A percentile compares a stretch with the other conserved stretches of the same genome.
Conservation (phyloP, 2,797 vertebrate species). For the Phrynocephalus forsythii region DNA sequence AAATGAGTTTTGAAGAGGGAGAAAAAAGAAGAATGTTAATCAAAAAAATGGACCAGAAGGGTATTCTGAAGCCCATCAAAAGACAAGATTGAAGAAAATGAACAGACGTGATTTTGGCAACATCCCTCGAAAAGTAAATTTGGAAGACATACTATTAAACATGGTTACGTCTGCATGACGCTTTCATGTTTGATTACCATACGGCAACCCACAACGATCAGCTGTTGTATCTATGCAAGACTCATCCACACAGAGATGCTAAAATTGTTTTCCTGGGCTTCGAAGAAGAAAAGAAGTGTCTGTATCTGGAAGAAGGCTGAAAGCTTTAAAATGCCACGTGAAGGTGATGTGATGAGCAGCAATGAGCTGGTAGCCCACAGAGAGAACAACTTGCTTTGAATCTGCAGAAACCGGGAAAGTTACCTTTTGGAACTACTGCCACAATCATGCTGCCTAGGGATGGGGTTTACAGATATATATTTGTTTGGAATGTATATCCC, state of each 20-base stretch:
- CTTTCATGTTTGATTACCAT: conserved; percentile 8
- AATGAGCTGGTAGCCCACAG: background rate
- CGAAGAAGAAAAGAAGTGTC: background rate
- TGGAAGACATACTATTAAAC: background rate
- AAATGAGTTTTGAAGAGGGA: background rate
- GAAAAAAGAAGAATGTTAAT: background rate
- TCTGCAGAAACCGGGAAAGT: too few relatives aligned
- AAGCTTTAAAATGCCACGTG: background rate
- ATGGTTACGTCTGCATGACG: background rate
- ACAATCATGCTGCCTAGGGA: too few relatives aligned
- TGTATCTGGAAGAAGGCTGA: background rate
- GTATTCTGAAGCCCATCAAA: conserved; percentile 17
- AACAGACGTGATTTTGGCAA: background rate
- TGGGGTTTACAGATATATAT: too few relatives aligned
- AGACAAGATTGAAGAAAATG: background rate
- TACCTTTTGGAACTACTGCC: too few relatives aligned
- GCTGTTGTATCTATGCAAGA: conserved; percentile 6
- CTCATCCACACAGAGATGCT: background rate
- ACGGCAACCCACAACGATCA: conserved; percentile 7
- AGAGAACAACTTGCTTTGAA: background rate
- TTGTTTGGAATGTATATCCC: too few relatives aligned
- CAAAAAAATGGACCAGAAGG: conserved; percentile 23
- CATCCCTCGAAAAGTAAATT: background rate
- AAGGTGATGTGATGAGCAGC: background rate
- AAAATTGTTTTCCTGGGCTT: conserved; percentile 12